phyloP scores from a whole-genome alignment of 2,797 vertebrate genomes.

The Aplochiton taeniatus region DNA sequence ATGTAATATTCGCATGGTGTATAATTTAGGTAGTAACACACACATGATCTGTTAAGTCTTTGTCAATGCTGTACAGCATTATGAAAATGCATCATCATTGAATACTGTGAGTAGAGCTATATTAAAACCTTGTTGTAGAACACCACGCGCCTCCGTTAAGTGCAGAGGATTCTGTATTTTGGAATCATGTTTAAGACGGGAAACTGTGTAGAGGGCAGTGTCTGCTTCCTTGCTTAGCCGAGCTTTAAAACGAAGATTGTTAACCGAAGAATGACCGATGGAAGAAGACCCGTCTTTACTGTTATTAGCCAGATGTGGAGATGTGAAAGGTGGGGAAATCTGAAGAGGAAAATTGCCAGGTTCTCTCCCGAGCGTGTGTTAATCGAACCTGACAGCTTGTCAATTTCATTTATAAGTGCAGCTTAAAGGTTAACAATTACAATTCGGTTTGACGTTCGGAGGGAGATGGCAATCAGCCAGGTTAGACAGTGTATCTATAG shows the following conservation, averaged over 20 bases:
- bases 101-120: constrained; percentile 33
- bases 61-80: constrained; percentile 31
- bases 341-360: constrained; percentile 47
- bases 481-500: constrained; percentile 58
- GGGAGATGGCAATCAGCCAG: constrained; percentile 58
- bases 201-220: constrained; percentile 40
- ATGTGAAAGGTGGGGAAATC: constrained; percentile 32
- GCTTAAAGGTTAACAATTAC: constrained; percentile 70
- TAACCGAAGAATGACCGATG: constrained; percentile 36
- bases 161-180: constrained; percentile 42
- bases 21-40: too few species aligned
- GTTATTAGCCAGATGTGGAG: constrained; percentile 7
- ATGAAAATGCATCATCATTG: constrained; percentile 41
- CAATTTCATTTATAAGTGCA: constrained; percentile 65
- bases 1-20: too few species aligned
- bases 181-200: constrained; percentile 46
- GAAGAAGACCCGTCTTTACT: constrained; percentile 23
- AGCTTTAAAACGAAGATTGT: constrained; percentile 1
- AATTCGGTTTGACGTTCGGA: constrained; percentile 57
- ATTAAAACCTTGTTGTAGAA: constrained; percentile 23
- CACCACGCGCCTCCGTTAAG: constrained; percentile 23
- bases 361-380: constrained; percentile 35
- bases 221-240: constrained; percentile 39
- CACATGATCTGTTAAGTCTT: too few species aligned
- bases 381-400: constrained; percentile 60